Percentiles rank a stretch among this genome's conserved stretches.
Evolutionary conservation across 2,113 vertebrate genomes (phyloP).

Genomic region (Phodopus roborovskii): DNA sequence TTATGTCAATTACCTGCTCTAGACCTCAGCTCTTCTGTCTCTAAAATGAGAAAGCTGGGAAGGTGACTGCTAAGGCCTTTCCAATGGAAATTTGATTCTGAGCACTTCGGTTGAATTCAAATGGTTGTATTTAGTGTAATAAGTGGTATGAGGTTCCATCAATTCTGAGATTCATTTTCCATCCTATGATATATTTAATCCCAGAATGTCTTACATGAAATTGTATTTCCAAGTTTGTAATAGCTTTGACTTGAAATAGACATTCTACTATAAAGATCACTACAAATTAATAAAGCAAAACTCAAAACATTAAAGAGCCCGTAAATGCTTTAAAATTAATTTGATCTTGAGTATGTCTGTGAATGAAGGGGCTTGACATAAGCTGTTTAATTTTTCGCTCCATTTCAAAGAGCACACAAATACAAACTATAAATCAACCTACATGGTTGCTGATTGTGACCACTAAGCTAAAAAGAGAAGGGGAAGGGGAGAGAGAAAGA

Average conservation of each 20-base stretch:
- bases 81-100: neutral
- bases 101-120: constrained; percentile 9
- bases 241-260: constrained; percentile 77
- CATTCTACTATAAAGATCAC: constrained; percentile 80
- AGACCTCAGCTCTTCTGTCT: constrained; percentile 14
- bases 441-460: constrained; percentile 74
- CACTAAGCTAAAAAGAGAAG: constrained; percentile 63
- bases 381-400: constrained; percentile 83
- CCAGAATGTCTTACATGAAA: constrained; percentile 73
- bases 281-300: constrained; percentile 82
- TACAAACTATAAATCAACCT: constrained; percentile 83
- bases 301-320: constrained; percentile 81
- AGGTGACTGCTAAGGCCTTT: neutral
- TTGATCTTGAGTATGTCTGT: constrained; percentile 82
- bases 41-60: neutral
- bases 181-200: constrained; percentile 60
- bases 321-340: constrained; percentile 86
- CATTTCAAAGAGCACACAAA: constrained; percentile 79
- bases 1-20: neutral
- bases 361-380: constrained; percentile 83
- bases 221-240: constrained; percentile 62
- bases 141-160: constrained; percentile 71
- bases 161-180: constrained; percentile 75
- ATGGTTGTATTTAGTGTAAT: constrained; percentile 62
- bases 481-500: constrained; percentile 60